Conservation (phyloP, 2,113 vertebrate species). For the Rhinoderma darwinii region DNA sequence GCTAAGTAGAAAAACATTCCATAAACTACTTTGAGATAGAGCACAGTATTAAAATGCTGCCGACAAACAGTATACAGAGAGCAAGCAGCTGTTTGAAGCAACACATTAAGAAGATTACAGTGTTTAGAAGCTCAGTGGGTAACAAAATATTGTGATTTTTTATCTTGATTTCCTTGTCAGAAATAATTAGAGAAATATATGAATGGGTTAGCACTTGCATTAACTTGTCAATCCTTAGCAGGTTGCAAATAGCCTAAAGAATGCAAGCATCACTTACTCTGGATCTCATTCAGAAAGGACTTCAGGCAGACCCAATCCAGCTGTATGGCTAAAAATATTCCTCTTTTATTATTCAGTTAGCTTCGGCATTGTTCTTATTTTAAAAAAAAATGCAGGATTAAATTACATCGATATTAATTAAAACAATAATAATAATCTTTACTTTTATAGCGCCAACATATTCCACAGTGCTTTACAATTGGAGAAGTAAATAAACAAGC, state of each 20-base stretch:
- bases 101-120: constrained; percentile 50
- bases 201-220: constrained; percentile 56
- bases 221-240: constrained; percentile 54
- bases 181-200: constrained; percentile 58
- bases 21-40: constrained; percentile 3
- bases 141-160: constrained; percentile 55
- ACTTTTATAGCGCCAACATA: too few relatives aligned
- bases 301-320: constrained; percentile 47
- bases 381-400: not conserved
- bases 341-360: not conserved
- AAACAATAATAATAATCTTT: too few relatives aligned
- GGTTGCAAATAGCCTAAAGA: constrained; percentile 54
- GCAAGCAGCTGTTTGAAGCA: constrained; percentile 41
- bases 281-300: constrained; percentile 52
- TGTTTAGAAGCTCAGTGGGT: constrained; percentile 53
- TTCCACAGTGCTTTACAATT: too few relatives aligned
- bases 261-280: constrained; percentile 39
- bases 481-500: too few relatives aligned
- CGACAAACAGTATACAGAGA: constrained; percentile 24
- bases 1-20: not conserved
- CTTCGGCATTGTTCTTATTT: not conserved
- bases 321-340: not conserved
- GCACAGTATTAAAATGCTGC: constrained; percentile 22
- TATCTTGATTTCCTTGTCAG: constrained; percentile 61
- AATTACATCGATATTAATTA: too few relatives aligned